Evolutionary conservation across 2,797 vertebrate genomes (phyloP).

Genomic region (Typhlichthys subterraneus): DNA sequence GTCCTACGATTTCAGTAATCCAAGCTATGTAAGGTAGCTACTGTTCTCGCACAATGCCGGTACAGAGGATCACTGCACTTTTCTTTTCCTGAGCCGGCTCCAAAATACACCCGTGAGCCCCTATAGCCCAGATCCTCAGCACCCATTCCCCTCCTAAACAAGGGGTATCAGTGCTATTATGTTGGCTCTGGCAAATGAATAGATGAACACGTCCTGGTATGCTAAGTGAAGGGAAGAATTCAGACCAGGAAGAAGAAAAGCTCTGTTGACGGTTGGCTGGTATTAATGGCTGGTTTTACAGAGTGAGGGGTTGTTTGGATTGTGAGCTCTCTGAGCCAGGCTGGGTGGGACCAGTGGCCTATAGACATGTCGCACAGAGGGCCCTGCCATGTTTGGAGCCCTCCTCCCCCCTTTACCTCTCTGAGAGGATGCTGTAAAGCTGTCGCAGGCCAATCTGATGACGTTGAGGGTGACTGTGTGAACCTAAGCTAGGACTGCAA

Average conservation of each 20-base stretch:
- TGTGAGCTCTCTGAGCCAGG: constrained; percentile 33
- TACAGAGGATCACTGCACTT: constrained; percentile 67
- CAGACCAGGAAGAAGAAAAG: constrained; percentile 50
- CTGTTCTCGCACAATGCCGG: constrained; percentile 71
- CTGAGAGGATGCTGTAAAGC: constrained; percentile 62
- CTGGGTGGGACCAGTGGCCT: constrained; percentile 50
- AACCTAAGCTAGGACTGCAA: constrained; percentile 40
- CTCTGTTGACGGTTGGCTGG: constrained; percentile 54
- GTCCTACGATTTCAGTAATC: constrained; percentile 61
- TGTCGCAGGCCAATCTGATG: constrained; percentile 39
- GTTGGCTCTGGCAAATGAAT: constrained; percentile 62
- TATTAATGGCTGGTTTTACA: constrained; percentile 62
- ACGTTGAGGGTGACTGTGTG: constrained; percentile 50
- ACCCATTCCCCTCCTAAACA: constrained; percentile 38
- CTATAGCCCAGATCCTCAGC: constrained; percentile 47
- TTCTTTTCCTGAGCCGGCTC: constrained; percentile 76
- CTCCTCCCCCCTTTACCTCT: constrained; percentile 19
- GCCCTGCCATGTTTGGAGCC: constrained; percentile 42
- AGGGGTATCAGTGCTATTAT: constrained; percentile 66
- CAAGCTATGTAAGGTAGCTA: constrained; percentile 67
- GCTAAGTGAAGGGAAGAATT: constrained; percentile 55
- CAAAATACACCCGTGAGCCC: constrained; percentile 73
- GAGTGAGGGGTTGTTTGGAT: constrained; percentile 55
- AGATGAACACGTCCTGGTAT: constrained; percentile 62
- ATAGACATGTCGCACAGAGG: constrained; percentile 49